Base-by-base conservation (phyloP, 2,113 vertebrate genomes). In the Stegostoma tigrinum region DNA sequence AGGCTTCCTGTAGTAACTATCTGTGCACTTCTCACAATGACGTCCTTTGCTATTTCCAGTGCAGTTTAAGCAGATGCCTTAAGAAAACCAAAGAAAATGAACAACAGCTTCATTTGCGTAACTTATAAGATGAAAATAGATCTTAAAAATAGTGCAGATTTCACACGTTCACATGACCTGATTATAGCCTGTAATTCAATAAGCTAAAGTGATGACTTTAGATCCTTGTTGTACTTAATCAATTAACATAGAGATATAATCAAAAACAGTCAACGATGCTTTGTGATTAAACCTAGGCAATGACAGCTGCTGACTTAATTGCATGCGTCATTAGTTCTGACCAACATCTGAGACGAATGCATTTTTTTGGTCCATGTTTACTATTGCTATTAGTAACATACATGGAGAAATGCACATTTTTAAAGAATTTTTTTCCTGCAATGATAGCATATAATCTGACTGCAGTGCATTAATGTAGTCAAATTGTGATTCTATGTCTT, bases 21-120 rank as follows among this genome's bases (percentile, higher is more conserved):
- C 97, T 96, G 97, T 97, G 97, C 99, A 99, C 96, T 98, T 98
- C 97, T 99, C 98, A 89, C 99, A 99, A 97, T 98, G 98, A 87
- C 96, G 67, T 83, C 98, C 99, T 97, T 98, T 96, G 0, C 98
- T 98, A 97, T 99, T 98, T 0, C 97, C 98, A 96, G 98, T 98
- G 97, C 99, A 99, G 96, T 98, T 97, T 97, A 98, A 96, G 97
- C 98, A 99, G 96, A 96, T 95, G 96, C 98, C 98, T 99, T 48
- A 68, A 70, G 97, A 17, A 96, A 96, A 95, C 97, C 96, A 94
- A 55, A 95, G 15, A 83, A 80, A 61, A 96, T 90, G 96, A 48
- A 96, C 7, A 96, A 96, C 96, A 86, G 96, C 96, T 96, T 96
- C 96, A 96, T 97, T 96, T 80, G 96, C 95, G 1, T 21, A 17